A percentile compares a stretch with the other conserved stretches of the same genome.
Conservation (phyloP, 2,888 invertebrate genomes). For the Tuta absoluta region DNA sequence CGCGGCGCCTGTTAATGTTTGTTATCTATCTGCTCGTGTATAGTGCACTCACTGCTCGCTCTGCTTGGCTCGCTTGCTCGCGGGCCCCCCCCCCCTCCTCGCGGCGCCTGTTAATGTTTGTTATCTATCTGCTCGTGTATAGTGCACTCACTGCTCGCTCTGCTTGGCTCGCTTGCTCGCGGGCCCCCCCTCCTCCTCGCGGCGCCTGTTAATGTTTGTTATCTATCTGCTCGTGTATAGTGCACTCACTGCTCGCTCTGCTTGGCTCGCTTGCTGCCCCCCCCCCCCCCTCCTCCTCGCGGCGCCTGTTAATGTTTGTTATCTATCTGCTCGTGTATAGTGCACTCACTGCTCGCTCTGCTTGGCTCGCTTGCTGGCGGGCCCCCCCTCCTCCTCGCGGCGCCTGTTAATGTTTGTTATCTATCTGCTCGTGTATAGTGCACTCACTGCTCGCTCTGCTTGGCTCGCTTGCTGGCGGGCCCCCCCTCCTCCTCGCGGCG, state of each 20-base stretch:
- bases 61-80: slow-evolving; percentile 86
- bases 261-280: slow-evolving; percentile 84
- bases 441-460: background rate
- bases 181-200: slow-evolving; percentile 55
- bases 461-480: background rate
- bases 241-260: slow-evolving; percentile 84
- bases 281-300: slow-evolving; percentile 53
- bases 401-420: too few species aligned
- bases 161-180: slow-evolving; percentile 84
- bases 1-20: too few species aligned
- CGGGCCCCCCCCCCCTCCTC: slow-evolving; percentile 54
- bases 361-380: slow-evolving; percentile 1
- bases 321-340: background rate
- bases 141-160: slow-evolving; percentile 83
- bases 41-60: slow-evolving; percentile 79
- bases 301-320: background rate
- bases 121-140: background rate
- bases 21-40: background rate
- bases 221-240: background rate
- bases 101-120: too few species aligned
- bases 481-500: background rate
- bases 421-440: background rate
- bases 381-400: too few species aligned
- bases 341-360: background rate
- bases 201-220: too few species aligned